Base-by-base conservation (phyloP, 2,888 invertebrate genomes). In the Oxyteleia sp. region DNA sequence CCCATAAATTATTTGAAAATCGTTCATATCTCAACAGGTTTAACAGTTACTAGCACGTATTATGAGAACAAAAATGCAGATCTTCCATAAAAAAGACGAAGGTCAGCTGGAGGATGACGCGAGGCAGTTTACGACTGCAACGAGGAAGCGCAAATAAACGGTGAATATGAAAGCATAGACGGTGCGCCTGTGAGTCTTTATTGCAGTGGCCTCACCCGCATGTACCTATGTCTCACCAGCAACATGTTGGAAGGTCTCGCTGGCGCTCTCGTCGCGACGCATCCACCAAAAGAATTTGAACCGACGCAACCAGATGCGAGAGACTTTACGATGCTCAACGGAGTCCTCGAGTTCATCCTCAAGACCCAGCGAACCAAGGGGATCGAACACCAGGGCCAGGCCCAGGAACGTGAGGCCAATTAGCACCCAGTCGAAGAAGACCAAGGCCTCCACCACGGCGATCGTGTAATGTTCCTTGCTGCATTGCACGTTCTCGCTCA, bases 361-460 rank as follows among this genome's bases (percentile, higher is more conserved):
- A 4, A 89, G 78, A 0, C 87, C 87, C 4, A 92, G 57, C 0
- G 92, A 91, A 3, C 97, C 97, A 84, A 97, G 93, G 0, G 97
- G 97, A 92, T 98, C 98, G 92, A 98, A 97, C 53, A 97, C 96
- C 93, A 97, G 94, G 49, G 96, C 96, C 51, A 97, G 94, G 0
- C 96, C 97, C 87, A 97, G 95, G 23, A 97, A 94, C 2, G 96
- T 96, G 10, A 96, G 94, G 0, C 96, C 95, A 68, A 97, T 95
- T 61, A 97, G 95, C 16, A 96, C 95, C 97, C 97, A 98, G 90
- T 97, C 97, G 92, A 96, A 96, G 57, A 97, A 94, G 0, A 97
- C 96, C 87, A 97, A 95, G 82, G 96, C 96, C 94, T 97, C 96
- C 88, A 96, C 95, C 18, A 96, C 96, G 82, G 95, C 95, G 87